Percentiles rank a stretch among this genome's conserved stretches.
phyloP scores from a whole-genome alignment of 2,113 vertebrate genomes.

The Ranitomeya imitator region DNA sequence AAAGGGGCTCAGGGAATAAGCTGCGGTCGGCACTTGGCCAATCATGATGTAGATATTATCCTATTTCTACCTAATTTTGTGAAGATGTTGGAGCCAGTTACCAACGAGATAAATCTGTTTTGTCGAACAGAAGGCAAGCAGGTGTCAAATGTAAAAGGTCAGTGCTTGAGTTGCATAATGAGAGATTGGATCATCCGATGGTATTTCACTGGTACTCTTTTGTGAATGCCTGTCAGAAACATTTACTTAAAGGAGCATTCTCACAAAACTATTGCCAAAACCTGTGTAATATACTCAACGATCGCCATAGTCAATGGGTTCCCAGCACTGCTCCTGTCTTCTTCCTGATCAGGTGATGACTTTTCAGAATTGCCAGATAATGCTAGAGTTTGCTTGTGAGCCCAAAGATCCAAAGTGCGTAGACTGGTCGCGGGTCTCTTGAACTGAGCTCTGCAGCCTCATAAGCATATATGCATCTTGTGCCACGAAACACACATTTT shows the following conservation, averaged over 20 bases:
- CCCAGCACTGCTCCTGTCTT: too few species aligned
- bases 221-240: background rate
- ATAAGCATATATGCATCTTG: too few species aligned
- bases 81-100: conserved; percentile 95
- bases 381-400: too few species aligned
- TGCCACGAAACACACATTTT: too few species aligned
- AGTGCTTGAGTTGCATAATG: background rate
- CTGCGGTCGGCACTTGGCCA: conserved; percentile 93
- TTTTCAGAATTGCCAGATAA: too few species aligned
- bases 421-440: too few species aligned
- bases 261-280: too few species aligned
- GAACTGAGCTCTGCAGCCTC: too few species aligned
- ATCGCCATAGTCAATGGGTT: too few species aligned
- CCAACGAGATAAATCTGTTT: conserved; percentile 91
- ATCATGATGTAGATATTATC: conserved; percentile 94
- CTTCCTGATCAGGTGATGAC: too few species aligned
- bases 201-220: background rate
- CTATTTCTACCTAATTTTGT: conserved; percentile 96
- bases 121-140: conserved; percentile 89
- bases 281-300: too few species aligned
- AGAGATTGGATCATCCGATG: background rate
- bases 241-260: background rate
- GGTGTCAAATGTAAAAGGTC: conserved; percentile 93
- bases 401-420: too few species aligned
- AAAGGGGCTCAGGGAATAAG: conserved; percentile 98